Evolutionary conservation across 53 echinoderm and acorn worm species (phyloP).

Genomic region (Mesocentrotus franciscanus): DNA sequence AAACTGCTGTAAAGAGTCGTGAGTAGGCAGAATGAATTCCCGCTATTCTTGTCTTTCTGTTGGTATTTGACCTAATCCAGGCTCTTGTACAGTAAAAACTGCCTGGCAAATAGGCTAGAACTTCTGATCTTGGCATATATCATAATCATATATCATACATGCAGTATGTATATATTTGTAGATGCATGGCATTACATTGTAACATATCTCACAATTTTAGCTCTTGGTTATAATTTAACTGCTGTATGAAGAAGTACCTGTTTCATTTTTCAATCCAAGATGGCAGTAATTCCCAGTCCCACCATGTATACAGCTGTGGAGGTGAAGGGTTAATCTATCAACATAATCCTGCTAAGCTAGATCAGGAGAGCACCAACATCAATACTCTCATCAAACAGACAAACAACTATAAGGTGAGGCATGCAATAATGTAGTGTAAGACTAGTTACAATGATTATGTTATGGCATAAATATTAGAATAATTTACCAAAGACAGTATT

Average conservation of each 20-base stretch:
- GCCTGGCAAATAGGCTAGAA: no score
- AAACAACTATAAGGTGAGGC: constrained; percentile 76
- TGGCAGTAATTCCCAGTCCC: neutral
- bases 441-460: neutral
- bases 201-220: no score
- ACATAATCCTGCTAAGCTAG: constrained; percentile 80
- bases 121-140: no score
- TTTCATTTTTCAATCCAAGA: neutral
- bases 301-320: constrained; percentile 89
- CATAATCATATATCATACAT: no score
- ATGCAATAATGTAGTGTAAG: neutral
- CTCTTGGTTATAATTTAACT: neutral
- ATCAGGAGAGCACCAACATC: constrained; percentile 79
- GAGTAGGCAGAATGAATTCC: no score
- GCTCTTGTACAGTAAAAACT: no score
- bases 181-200: neutral
- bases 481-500: no score
- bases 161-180: no score
- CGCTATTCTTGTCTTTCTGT: no score
- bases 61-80: no score
- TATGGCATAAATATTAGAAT: neutral
- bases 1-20: no score
- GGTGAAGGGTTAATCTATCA: constrained; percentile 89
- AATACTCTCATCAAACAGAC: constrained; percentile 78
- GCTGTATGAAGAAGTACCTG: neutral